Base-by-base conservation (phyloP, 2,797 vertebrate genomes). In the Chelonia mydas region DNA sequence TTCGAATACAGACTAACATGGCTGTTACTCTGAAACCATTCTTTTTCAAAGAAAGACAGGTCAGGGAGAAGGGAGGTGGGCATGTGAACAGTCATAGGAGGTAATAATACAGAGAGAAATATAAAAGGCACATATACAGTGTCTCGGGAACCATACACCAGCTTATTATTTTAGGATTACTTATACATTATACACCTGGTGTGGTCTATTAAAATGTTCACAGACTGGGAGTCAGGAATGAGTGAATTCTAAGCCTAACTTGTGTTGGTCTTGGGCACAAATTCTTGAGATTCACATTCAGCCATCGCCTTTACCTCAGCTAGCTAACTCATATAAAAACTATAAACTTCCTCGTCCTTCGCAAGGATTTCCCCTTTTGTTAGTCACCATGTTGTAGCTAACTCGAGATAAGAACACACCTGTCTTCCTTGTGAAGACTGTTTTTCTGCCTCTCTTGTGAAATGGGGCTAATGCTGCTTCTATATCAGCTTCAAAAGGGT, bases 151-250 rank as follows among this genome's bases (percentile, higher is more conserved):
- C 5, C 12, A 33, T 23, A 55, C 5, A 0, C 27, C n/a, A 37
- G 1, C 9, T n/a, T 12, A 11, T 59, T 45, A 27, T 57, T 1
- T 2, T 11, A 51, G 76, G 2, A 0, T 0, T 19, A 31, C 21
- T 45, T n/a, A 1, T 7, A 0, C 0, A 0, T 4, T 12, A 61
- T 31, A 61, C 31, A 3, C 41, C 50, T 16, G 59, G 0, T 0
- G 0, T 10, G 37, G 9, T 37, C 65, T 21, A 37, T 37, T 68
- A 37, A 37, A 68, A 37, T 37, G 13, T 37, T 19, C 65, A 21
- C 19, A 68, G 0, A 41, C 83, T 81, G 25, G 5, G 82, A 5
- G 33, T 3, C 0, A 2, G 61, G 82, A 61, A 10, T 50, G n/a
- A 15, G 13, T 88, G n/a, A 78, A 76, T 68, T 68, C n/a, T 37